phyloP scores from a whole-genome alignment of 2,888 invertebrate genomes.

The Calliphora vomitoria region DNA sequence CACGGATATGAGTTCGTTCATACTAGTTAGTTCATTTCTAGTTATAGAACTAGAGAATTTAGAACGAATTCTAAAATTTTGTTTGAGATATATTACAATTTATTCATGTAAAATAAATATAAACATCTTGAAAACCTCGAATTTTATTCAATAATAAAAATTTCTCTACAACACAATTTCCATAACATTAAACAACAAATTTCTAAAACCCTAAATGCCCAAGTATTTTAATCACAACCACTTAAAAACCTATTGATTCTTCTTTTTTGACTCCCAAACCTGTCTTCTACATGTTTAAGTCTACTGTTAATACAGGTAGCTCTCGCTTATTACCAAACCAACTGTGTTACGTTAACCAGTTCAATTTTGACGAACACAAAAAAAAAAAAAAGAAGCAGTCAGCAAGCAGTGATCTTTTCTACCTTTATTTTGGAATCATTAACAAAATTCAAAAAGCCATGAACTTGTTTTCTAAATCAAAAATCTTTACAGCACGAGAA shows the following conservation, averaged over 20 bases:
- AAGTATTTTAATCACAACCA: neutral
- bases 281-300: constrained; percentile 51
- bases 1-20: too few species aligned
- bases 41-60: too few species aligned
- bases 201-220: neutral
- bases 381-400: constrained; percentile 24
- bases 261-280: constrained; percentile 50
- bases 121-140: too few species aligned
- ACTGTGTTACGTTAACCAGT: constrained; percentile 65
- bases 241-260: constrained; percentile 26
- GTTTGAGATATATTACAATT: too few species aligned
- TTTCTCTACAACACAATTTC: too few species aligned
- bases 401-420: constrained; percentile 16
- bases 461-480: constrained; percentile 75
- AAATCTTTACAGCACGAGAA: constrained; percentile 48
- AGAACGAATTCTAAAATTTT: too few species aligned
- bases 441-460: constrained; percentile 74
- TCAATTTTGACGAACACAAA: constrained; percentile 35
- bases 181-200: too few species aligned
- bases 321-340: constrained; percentile 53
- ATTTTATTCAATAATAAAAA: too few species aligned
- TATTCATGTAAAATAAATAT: too few species aligned
- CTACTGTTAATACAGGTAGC: constrained; percentile 75
- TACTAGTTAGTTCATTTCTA: too few species aligned
- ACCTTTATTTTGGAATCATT: constrained; percentile 47